Evolutionary conservation across 2,888 invertebrate species (phyloP).

Genomic region (Invenusta paracnida): DNA sequence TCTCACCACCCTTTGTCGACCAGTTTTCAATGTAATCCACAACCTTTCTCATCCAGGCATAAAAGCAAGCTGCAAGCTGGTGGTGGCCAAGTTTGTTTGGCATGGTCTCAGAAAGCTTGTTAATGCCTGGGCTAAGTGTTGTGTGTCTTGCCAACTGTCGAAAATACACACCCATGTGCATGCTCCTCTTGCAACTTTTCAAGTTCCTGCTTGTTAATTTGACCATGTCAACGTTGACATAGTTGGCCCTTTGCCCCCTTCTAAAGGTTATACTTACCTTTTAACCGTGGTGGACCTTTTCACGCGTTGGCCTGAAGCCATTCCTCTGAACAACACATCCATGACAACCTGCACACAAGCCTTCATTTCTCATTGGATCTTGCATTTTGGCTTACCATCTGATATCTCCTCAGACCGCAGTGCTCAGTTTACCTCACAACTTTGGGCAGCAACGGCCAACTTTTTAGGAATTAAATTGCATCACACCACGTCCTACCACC

Average conservation of each 20-base stretch:
- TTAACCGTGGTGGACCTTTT: neutral
- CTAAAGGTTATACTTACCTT: neutral
- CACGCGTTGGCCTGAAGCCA: neutral
- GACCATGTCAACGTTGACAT: conserved; percentile 48
- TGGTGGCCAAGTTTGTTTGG: conserved; percentile 37
- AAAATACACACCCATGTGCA: conserved; percentile 52
- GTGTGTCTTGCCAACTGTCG: conserved; percentile 52
- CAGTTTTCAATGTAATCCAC: conserved; percentile 24
- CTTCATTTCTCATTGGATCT: neutral
- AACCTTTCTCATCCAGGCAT: conserved; percentile 32
- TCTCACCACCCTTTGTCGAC: conserved; percentile 31
- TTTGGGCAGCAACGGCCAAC: neutral
- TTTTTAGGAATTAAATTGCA: neutral
- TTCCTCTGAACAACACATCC: neutral
- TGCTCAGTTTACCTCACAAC: neutral
- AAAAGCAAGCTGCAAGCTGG: conserved; percentile 16
- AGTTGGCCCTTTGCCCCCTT: neutral
- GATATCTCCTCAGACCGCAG: neutral
- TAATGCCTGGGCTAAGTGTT: conserved; percentile 49
- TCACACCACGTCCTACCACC: neutral
- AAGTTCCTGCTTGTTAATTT: conserved; percentile 51
- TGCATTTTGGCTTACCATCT: neutral
- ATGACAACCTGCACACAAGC: neutral
- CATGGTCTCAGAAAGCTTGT: conserved; percentile 47
- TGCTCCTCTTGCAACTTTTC: conserved; percentile 47